Percentiles rank a stretch among this genome's conserved stretches.
Evolutionary conservation across 2,888 invertebrate species (phyloP).

Genomic region (Dichetophora obliterata): DNA sequence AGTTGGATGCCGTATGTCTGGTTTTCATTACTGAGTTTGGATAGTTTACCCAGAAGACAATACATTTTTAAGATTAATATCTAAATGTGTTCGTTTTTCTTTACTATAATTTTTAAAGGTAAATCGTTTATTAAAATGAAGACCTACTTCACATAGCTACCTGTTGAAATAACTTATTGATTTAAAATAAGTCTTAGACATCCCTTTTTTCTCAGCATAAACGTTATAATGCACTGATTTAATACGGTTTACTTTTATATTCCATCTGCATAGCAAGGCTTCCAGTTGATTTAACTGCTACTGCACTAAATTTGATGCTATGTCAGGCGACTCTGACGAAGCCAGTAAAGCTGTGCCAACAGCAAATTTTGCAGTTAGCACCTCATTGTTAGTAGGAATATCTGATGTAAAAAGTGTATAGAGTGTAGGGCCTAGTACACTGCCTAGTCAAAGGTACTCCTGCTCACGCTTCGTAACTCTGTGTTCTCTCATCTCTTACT

Average conservation of each 20-base stretch:
- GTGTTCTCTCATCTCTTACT: not conserved
- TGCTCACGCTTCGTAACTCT: not conserved
- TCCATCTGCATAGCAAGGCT: not conserved
- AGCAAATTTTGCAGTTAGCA: too few species aligned
- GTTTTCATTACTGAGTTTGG: not conserved
- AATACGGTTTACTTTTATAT: not conserved
- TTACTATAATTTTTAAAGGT: not conserved
- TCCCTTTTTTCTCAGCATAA: not conserved
- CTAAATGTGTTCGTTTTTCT: not conserved
- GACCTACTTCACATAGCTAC: not conserved
- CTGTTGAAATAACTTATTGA: not conserved
- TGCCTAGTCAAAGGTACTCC: slow-evolving; percentile 36
- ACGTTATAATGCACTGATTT: not conserved
- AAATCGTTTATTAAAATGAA: not conserved
- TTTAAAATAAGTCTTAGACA: not conserved
- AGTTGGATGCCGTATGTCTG: not conserved
- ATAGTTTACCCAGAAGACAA: not conserved
- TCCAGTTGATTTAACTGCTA: not conserved
- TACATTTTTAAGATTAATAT: not conserved
- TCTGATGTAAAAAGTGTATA: too few species aligned
- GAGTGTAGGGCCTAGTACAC: slow-evolving; percentile 30
- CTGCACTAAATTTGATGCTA: too few species aligned
- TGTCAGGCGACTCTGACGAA: too few species aligned
- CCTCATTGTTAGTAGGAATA: too few species aligned
- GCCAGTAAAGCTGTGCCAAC: too few species aligned